A percentile compares a stretch with the other conserved stretches of the same genome.
phyloP scores from a whole-genome alignment of 2,888 invertebrate genomes.

The Leucania comma region DNA sequence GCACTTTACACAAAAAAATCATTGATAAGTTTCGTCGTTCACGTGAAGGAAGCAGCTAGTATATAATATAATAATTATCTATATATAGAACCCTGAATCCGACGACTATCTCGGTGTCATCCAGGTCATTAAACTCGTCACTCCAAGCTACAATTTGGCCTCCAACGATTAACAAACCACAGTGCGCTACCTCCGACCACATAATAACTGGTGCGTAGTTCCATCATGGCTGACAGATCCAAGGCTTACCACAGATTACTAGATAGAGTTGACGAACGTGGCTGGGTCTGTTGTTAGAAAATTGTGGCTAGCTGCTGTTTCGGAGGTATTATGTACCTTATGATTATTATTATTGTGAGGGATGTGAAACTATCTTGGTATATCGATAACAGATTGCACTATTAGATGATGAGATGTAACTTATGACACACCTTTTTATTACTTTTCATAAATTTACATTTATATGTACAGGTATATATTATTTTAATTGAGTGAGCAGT shows the following conservation, averaged over 20 bases:
- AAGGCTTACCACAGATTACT: constrained; percentile 43
- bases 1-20: no score
- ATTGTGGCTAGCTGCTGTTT: background rate
- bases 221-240: constrained; percentile 31
- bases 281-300: constrained; percentile 4
- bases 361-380: no score
- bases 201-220: constrained; percentile 37
- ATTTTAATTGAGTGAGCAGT: no score
- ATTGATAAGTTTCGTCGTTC: no score
- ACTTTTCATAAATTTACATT: no score
- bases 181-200: constrained; percentile 39
- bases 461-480: no score
- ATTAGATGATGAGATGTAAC: no score
- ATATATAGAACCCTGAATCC: background rate
- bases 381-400: no score
- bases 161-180: constrained; percentile 45
- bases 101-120: constrained; percentile 1
- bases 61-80: background rate
- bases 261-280: constrained; percentile 5
- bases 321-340: background rate
- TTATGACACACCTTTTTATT: no score
- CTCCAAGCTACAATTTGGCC: constrained; percentile 22
- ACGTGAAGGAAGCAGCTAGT: no score
- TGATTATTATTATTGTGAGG: background rate
- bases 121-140: constrained; percentile 23